Conservation (phyloP, 2,888 invertebrate genomes). For the Cotesia congregata region DNA sequence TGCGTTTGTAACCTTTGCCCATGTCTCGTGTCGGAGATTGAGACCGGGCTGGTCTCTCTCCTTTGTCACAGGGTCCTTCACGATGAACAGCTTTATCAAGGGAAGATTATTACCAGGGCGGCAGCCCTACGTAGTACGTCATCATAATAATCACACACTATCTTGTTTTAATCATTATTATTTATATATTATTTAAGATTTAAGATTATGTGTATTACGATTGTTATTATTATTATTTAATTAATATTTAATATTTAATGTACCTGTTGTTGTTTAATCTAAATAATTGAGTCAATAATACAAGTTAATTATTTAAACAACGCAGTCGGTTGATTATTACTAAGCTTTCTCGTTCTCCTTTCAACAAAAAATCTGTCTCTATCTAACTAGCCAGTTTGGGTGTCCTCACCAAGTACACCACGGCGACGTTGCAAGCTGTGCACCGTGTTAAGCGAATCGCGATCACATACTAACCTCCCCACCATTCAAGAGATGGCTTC, state of each 20-base stretch:
- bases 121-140: slow-evolving; percentile 24
- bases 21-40: slow-evolving; percentile 63
- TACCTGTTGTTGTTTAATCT: slow-evolving; percentile 5
- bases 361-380: slow-evolving; percentile 16
- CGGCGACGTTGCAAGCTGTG: slow-evolving; percentile 50
- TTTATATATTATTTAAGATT: not conserved
- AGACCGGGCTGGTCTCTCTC: slow-evolving; percentile 50
- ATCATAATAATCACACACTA: slow-evolving; percentile 15
- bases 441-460: slow-evolving; percentile 61
- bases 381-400: slow-evolving; percentile 62
- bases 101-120: slow-evolving; percentile 26
- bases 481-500: slow-evolving; percentile 44
- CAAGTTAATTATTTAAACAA: not conserved
- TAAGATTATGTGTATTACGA: not conserved
- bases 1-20: slow-evolving; percentile 74
- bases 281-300: not conserved
- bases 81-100: slow-evolving; percentile 18
- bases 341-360: slow-evolving; percentile 35
- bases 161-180: slow-evolving; percentile 1
- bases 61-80: slow-evolving; percentile 31
- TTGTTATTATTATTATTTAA: too few species aligned
- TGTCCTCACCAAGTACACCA: slow-evolving; percentile 27
- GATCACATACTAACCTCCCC: slow-evolving; percentile 63
- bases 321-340: slow-evolving; percentile 5
- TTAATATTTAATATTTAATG: not conserved